These are phyloP conservation scores for Leiothrix lutea DNA, from an alignment of 2,113 vertebrate species.

Conservation along the genomic window DNA sequence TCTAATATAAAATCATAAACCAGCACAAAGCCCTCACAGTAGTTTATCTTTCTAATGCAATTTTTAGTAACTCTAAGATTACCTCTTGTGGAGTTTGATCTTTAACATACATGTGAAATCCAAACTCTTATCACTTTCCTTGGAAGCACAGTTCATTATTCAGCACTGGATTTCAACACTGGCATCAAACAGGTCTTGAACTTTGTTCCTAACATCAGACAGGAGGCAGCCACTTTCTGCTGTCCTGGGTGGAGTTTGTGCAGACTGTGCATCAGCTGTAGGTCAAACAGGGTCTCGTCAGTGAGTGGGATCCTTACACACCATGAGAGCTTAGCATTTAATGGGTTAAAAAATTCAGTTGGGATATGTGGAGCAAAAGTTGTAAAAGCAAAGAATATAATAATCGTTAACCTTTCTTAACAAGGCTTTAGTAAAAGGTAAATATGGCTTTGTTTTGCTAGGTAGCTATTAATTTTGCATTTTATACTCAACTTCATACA, in stretches of 20 bases:
- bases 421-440: neutral
- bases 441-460: neutral
- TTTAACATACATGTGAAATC: neutral
- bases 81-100: neutral
- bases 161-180: neutral
- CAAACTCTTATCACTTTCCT: neutral
- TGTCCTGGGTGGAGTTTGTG: neutral
- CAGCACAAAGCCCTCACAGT: neutral
- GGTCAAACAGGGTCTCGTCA: neutral
- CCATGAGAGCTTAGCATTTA: neutral
- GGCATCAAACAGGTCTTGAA: neutral
- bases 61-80: neutral
- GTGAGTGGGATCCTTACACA: neutral
- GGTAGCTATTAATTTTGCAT: neutral
- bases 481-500: neutral
- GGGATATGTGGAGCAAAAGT: neutral
- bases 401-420: neutral
- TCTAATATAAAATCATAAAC: neutral
- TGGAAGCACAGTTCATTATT: neutral
- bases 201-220: neutral
- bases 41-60: neutral
- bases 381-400: neutral
- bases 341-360: neutral
- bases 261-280: neutral
- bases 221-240: neutral